Evolutionary conservation across 2,888 invertebrate genomes (phyloP).

Genomic region (Caenorhabditis sp.): DNA sequence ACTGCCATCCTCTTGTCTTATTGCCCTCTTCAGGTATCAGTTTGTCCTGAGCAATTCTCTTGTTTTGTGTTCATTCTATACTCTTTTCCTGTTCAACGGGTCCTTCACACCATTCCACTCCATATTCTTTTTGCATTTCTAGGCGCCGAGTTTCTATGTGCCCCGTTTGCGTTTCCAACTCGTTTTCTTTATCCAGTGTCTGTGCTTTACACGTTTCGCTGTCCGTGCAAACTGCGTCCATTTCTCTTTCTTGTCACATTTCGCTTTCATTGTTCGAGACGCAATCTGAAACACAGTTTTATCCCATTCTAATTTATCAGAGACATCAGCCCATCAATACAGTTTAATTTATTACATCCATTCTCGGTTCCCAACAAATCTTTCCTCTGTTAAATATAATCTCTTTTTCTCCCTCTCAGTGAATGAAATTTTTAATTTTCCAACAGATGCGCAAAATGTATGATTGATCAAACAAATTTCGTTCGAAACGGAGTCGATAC

Average conservation of each 20-base stretch:
- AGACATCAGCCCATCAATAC: too few relatives aligned
- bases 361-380: conserved; percentile 29
- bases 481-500: background rate
- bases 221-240: background rate
- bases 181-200: conserved; percentile 17
- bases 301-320: too few relatives aligned
- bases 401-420: conserved; percentile 30
- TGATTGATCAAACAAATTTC: background rate
- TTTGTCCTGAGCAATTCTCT: background rate
- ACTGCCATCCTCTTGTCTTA: conserved; percentile 9
- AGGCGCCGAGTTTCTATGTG: conserved; percentile 9
- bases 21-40: conserved; percentile 7
- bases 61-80: conserved; percentile 8
- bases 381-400: conserved; percentile 40
- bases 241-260: conserved; percentile 6
- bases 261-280: background rate
- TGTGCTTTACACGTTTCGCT: conserved; percentile 18
- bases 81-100: conserved; percentile 29
- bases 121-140: background rate
- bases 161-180: background rate
- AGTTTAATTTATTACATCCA: conserved; percentile 31
- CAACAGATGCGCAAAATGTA: too few relatives aligned
- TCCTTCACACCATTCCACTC: too few relatives aligned
- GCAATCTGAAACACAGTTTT: background rate
- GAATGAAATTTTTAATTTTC: conserved; percentile 1